Evolutionary conservation across 2,888 invertebrate species (phyloP).

Genomic region (Gymnocheta viridis): DNA sequence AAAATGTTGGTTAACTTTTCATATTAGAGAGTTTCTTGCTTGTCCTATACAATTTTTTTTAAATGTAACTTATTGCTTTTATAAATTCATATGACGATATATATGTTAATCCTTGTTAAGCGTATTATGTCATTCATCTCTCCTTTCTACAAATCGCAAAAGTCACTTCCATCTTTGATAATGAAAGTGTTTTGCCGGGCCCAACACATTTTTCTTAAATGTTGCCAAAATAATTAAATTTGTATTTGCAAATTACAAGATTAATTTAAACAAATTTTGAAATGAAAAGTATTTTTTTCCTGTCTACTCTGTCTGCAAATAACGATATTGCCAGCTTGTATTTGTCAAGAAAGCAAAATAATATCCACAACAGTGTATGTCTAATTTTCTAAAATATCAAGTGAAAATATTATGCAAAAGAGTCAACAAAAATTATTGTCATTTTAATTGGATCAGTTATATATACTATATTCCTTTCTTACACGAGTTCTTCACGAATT

Average conservation of each 20-base stretch:
- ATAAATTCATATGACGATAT: no score
- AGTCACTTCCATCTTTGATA: no score
- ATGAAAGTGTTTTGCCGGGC: neutral
- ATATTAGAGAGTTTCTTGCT: no score
- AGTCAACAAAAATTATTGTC: slow-evolving; percentile 11
- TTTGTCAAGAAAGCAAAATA: neutral
- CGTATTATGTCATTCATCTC: no score
- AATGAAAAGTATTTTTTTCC: no score
- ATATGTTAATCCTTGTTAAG: no score
- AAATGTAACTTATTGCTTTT: no score
- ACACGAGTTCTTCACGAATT: neutral
- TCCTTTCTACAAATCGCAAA: no score
- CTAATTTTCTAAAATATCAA: neutral
- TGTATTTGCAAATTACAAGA: neutral
- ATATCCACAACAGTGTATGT: neutral
- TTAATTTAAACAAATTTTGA: neutral
- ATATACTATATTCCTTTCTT: neutral
- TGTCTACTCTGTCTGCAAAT: neutral
- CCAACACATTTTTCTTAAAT: neutral
- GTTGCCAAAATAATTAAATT: neutral
- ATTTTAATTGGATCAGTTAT: slow-evolving; percentile 22
- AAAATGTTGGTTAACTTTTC: no score
- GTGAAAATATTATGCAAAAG: neutral
- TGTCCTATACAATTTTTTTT: no score
- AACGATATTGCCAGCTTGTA: neutral